These are phyloP conservation scores for Petrolisthes manimaculis DNA, from an alignment of 2,888 invertebrate species.

Conservation along the genomic window DNA sequence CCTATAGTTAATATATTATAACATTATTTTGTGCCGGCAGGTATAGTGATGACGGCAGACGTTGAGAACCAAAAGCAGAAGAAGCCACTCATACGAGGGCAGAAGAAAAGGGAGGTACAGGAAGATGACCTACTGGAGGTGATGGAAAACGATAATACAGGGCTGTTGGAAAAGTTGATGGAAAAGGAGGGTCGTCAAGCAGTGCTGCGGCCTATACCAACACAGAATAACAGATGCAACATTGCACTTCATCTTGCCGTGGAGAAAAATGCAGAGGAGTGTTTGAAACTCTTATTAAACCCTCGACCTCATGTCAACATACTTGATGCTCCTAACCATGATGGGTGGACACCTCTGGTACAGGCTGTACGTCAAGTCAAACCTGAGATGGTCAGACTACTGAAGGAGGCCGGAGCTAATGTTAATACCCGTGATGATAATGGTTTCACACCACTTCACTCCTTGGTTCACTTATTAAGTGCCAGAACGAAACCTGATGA, in stretches of 20 bases:
- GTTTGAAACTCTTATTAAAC: slow-evolving; percentile 42
- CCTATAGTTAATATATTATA: too few relatives aligned
- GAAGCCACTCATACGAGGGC: slow-evolving; percentile 51
- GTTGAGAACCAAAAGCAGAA: slow-evolving; percentile 47
- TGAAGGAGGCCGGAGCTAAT: slow-evolving; percentile 49
- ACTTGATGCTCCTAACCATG: slow-evolving; percentile 54
- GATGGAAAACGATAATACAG: slow-evolving; percentile 32
- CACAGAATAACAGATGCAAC: neutral
- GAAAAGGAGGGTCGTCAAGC: neutral
- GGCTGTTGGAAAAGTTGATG: slow-evolving; percentile 7
- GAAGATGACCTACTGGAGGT: slow-evolving; percentile 24
- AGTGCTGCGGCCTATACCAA: slow-evolving; percentile 31
- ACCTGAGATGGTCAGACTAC: slow-evolving; percentile 20
- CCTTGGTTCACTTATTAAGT: slow-evolving; percentile 29
- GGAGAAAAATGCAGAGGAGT: slow-evolving; percentile 24
- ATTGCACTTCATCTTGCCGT: slow-evolving; percentile 50
- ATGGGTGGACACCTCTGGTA: slow-evolving; percentile 55
- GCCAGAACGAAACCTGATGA: neutral
- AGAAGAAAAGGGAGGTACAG: slow-evolving; percentile 20
- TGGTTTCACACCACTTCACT: slow-evolving; percentile 48
- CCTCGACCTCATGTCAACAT: neutral
- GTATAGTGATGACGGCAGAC: slow-evolving; percentile 44
- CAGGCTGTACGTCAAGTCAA: slow-evolving; percentile 43
- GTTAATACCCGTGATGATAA: slow-evolving; percentile 56
- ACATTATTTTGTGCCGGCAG: neutral